Evolutionary conservation across 92 coral and sea anemone genomes (phyloP).

Genomic region (Parazoanthus swiftii): DNA sequence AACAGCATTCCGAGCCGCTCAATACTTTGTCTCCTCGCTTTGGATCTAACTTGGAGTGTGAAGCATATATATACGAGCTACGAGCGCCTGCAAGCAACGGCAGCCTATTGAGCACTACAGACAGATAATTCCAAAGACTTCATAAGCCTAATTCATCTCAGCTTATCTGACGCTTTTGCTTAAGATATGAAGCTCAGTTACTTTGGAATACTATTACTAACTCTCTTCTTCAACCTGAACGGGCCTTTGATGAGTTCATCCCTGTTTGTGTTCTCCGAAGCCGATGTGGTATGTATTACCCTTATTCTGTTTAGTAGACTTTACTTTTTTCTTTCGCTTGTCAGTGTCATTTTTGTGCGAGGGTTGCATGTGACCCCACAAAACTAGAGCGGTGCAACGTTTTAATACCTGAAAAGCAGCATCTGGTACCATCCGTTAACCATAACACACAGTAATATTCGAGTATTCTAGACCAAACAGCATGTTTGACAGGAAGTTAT

Average conservation of each 20-base stretch:
- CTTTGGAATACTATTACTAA: conserved; percentile 3
- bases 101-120: conserved; percentile 3
- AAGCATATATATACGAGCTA: conserved; percentile 13
- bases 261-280: conserved; percentile 14
- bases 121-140: background rate
- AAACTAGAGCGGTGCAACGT: background rate
- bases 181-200: conserved; percentile 6
- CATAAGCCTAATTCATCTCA: background rate
- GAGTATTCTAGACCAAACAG: conserved; percentile 27
- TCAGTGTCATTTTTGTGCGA: too few species aligned
- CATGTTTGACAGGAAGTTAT: conserved; percentile 25
- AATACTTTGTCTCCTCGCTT: conserved; percentile 28
- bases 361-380: background rate
- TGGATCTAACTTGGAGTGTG: conserved; percentile 17
- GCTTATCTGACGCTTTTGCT: background rate
- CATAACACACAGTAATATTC: background rate
- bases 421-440: background rate
- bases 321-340: background rate
- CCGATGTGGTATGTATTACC: conserved; percentile 22
- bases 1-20: conserved; percentile 56
- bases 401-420: background rate
- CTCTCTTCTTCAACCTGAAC: conserved; percentile 21
- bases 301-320: background rate
- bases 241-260: conserved; percentile 21
- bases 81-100: conserved; percentile 14